phyloP scores from a whole-genome alignment of 2,888 invertebrate species.

The Xestia sexstrigata region DNA sequence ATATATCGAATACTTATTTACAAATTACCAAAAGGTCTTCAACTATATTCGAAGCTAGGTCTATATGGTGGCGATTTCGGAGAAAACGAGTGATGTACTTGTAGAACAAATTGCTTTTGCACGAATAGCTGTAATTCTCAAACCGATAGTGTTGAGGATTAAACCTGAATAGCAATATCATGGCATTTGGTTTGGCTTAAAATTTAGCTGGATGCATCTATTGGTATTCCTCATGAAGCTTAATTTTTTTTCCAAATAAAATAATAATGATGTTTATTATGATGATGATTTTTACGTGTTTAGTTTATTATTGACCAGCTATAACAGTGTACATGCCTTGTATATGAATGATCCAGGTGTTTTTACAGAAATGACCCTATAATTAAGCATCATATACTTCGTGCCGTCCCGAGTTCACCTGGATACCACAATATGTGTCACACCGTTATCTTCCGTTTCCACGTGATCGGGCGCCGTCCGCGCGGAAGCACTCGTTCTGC shows the following conservation, averaged over 20 bases:
- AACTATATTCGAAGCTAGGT: neutral
- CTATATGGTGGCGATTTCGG: neutral
- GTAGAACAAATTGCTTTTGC: neutral
- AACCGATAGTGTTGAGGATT: neutral
- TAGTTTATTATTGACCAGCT: neutral
- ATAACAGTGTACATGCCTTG: neutral
- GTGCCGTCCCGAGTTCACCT: constrained; percentile 27
- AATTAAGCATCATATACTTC: neutral
- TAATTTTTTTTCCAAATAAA: neutral
- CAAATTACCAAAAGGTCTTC: neutral
- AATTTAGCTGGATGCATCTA: neutral
- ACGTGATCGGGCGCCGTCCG: constrained; percentile 42
- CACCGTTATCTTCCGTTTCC: constrained; percentile 60
- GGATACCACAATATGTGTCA: constrained; percentile 34
- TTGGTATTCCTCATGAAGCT: neutral
- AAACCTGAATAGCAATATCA: neutral
- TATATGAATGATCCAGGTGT: neutral
- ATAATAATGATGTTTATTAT: neutral
- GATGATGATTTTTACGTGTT: neutral
- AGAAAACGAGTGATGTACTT: neutral
- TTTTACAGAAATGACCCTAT: neutral
- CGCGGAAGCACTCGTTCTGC: constrained; percentile 54
- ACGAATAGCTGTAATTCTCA: neutral
- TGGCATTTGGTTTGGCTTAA: neutral
- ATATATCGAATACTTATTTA: neutral